These are phyloP conservation scores for Dryococelus australis DNA, from an alignment of 2,888 invertebrate genomes.

Conservation along the genomic window DNA sequence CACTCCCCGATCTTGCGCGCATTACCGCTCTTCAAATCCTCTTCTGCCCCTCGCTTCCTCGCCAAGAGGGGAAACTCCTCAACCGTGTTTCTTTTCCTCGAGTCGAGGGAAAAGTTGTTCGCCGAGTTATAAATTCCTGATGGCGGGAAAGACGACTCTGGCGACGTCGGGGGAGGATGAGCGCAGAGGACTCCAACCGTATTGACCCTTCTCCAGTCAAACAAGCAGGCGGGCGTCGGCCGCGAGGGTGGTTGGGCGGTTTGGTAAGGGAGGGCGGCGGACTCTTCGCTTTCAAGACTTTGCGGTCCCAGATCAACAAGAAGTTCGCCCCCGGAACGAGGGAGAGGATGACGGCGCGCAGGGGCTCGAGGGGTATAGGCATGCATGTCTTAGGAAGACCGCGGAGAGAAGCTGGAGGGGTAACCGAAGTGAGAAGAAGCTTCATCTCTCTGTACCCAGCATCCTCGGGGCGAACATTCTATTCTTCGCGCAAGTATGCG, in stretches of 20 bases:
- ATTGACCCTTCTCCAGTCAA: slow-evolving; percentile 6
- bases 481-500: background rate
- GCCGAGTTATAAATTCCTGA: slow-evolving; percentile 16
- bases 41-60: background rate
- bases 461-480: slow-evolving; percentile 3
- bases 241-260: too few relatives aligned
- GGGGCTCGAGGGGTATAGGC: background rate
- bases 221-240: background rate
- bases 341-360: background rate
- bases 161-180: background rate
- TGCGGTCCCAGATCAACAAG: slow-evolving; percentile 16
- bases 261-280: background rate
- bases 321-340: background rate
- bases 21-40: slow-evolving; percentile 16
- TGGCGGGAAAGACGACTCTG: background rate
- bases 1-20: background rate
- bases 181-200: background rate
- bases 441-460: background rate
- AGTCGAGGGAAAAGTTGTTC: slow-evolving; percentile 1
- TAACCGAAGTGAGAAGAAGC: background rate
- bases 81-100: background rate
- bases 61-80: background rate
- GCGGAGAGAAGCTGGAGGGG: too few relatives aligned
- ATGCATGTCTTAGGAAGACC: background rate
- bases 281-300: background rate